Evolutionary conservation across 2,797 vertebrate genomes (phyloP).

Genomic region (Takifugu ocellatus): DNA sequence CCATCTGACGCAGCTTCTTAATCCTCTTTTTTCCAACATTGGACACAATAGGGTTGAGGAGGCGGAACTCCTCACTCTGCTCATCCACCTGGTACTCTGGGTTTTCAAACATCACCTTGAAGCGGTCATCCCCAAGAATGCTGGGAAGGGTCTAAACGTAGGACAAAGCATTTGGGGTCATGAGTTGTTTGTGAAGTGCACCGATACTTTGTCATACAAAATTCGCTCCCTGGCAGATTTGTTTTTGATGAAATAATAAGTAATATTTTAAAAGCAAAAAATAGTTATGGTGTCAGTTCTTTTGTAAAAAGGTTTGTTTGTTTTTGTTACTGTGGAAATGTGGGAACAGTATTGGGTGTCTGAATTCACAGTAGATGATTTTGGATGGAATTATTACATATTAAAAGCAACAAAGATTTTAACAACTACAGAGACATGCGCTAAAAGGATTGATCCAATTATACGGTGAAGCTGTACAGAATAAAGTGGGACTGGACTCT

Average conservation of each 20-base stretch:
- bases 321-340: too few relatives aligned
- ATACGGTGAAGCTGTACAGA: too few relatives aligned
- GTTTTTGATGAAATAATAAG: neutral
- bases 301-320: too few relatives aligned
- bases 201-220: too few relatives aligned
- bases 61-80: conserved; percentile 92
- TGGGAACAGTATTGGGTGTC: too few relatives aligned
- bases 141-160: conserved; percentile 79
- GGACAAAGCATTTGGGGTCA: conserved; percentile 3
- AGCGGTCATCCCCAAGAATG: conserved; percentile 90
- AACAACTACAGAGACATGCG: too few relatives aligned
- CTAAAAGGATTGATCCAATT: too few relatives aligned
- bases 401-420: too few relatives aligned
- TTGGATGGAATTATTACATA: too few relatives aligned
- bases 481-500: neutral
- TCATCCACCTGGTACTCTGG: conserved; percentile 97
- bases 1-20: conserved; percentile 83
- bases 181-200: neutral
- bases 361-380: too few relatives aligned
- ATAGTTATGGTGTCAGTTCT: too few relatives aligned
- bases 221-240: neutral
- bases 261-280: too few relatives aligned
- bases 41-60: conserved; percentile 96
- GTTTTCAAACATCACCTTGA: conserved; percentile 99
- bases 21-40: conserved; percentile 90